phyloP scores from a whole-genome alignment of 1,140 invertebrate species.

The Babylonia areolata region DNA sequence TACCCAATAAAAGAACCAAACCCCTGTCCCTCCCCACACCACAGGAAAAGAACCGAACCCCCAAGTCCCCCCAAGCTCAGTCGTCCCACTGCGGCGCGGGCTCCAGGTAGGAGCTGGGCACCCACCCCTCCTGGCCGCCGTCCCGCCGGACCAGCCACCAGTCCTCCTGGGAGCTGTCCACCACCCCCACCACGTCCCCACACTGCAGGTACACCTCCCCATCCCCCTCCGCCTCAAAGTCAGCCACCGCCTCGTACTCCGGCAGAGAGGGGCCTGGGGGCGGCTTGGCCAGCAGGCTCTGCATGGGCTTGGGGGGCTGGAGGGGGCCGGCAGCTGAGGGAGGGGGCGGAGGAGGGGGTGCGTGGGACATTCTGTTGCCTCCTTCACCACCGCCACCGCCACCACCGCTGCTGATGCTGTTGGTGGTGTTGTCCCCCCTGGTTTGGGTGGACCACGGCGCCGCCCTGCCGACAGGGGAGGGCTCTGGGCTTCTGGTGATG shows the following conservation, averaged over 20 bases:
- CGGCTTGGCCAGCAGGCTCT: no score
- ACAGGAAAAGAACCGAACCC: no score
- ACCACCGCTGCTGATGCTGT: no score
- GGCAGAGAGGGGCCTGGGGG: not conserved
- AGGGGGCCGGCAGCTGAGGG: no score
- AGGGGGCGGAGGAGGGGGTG: not conserved
- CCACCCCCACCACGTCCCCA: slow-evolving; percentile 45
- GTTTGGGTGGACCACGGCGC: not conserved
- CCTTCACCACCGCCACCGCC: no score
- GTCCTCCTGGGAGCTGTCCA: slow-evolving; percentile 48
- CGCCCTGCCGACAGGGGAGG: not conserved
- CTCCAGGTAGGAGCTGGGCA: slow-evolving; percentile 50
- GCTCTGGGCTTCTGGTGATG: slow-evolving; percentile 18
- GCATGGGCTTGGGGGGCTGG: not conserved
- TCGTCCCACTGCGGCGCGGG: slow-evolving; percentile 21
- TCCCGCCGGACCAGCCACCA: slow-evolving; percentile 59
- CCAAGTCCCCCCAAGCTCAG: not conserved
- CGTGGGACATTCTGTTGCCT: not conserved
- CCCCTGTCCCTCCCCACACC: no score
- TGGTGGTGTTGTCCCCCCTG: no score
- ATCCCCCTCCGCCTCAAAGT: slow-evolving; percentile 41
- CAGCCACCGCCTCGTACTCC: slow-evolving; percentile 29
- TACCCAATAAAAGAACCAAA: no score
- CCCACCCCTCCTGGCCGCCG: slow-evolving; percentile 53
- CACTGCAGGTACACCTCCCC: slow-evolving; percentile 41